A percentile compares a stretch with the other conserved stretches of the same genome.
These are phyloP conservation scores for Loris lydekkerianus DNA, from an alignment of 2,797 vertebrate genomes.

Conservation along the genomic window DNA sequence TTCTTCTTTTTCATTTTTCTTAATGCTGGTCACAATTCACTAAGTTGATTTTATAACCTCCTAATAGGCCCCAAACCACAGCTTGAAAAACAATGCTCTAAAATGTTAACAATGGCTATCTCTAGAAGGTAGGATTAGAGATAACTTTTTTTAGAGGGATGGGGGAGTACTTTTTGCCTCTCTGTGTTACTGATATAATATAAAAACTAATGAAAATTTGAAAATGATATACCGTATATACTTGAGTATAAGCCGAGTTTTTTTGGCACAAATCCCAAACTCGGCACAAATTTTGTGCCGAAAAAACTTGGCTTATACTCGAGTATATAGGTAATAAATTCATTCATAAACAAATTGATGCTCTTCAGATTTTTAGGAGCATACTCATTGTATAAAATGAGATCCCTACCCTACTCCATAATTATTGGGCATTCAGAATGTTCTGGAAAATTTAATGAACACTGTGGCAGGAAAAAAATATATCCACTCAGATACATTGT, in stretches of 20 bases:
- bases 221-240: background rate
- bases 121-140: background rate
- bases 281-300: no score
- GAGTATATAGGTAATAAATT: background rate
- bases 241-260: no score
- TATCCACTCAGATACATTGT: background rate
- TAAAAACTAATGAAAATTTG: constrained; percentile 25
- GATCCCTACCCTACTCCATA: background rate
- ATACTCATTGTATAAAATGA: constrained; percentile 52
- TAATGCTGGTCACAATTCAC: background rate
- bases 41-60: constrained; percentile 53
- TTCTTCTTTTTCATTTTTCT: constrained; percentile 55
- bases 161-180: background rate
- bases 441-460: constrained; percentile 40
- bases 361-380: background rate
- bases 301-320: no score
- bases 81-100: constrained; percentile 52
- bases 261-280: no score
- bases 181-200: constrained; percentile 20
- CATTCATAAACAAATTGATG: constrained; percentile 48
- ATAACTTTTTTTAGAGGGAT: background rate
- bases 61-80: constrained; percentile 10
- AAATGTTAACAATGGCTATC: constrained; percentile 44
- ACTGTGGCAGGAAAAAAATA: background rate
- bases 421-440: constrained; percentile 9